Conservation (phyloP, 53 echinoderm and acorn worm genomes). For the Zoroaster sp. region DNA sequence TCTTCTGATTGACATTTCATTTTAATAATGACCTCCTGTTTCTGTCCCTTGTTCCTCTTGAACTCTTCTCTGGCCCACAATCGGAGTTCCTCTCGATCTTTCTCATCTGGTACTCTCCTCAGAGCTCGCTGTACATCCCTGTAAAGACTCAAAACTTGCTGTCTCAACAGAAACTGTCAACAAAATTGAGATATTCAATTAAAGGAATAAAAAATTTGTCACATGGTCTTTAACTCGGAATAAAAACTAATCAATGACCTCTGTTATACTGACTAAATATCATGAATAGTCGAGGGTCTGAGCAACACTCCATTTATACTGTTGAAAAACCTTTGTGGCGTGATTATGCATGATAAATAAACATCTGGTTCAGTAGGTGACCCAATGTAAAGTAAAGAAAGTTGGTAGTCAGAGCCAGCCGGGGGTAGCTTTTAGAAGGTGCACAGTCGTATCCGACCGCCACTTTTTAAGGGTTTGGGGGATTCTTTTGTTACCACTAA, state of each 20-base stretch:
- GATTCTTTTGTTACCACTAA: too few species aligned
- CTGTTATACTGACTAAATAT: too few species aligned
- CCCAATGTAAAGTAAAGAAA: too few species aligned
- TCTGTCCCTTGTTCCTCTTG: constrained; percentile 72
- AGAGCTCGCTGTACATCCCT: constrained; percentile 77
- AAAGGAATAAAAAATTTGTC: background rate
- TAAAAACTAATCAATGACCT: background rate
- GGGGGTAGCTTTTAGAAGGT: too few species aligned
- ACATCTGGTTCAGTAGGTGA: too few species aligned
- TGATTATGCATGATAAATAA: too few species aligned
- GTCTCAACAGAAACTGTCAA: constrained; percentile 86
- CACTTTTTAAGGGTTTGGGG: too few species aligned
- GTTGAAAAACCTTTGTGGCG: background rate
- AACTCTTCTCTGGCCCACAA: constrained; percentile 91
- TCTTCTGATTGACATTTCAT: background rate
- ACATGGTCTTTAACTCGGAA: background rate
- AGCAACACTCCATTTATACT: background rate
- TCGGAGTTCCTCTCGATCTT: constrained; percentile 73
- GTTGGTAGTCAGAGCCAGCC: too few species aligned
- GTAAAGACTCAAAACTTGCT: constrained; percentile 80
- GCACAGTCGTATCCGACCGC: too few species aligned
- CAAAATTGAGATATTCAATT: background rate
- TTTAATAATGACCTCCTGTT: constrained; percentile 73
- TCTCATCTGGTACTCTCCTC: constrained; percentile 65
- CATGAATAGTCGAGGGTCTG: too few species aligned